Evolutionary conservation across 2,888 invertebrate genomes (phyloP).

Genomic region (Pristionchus maxplancki): DNA sequence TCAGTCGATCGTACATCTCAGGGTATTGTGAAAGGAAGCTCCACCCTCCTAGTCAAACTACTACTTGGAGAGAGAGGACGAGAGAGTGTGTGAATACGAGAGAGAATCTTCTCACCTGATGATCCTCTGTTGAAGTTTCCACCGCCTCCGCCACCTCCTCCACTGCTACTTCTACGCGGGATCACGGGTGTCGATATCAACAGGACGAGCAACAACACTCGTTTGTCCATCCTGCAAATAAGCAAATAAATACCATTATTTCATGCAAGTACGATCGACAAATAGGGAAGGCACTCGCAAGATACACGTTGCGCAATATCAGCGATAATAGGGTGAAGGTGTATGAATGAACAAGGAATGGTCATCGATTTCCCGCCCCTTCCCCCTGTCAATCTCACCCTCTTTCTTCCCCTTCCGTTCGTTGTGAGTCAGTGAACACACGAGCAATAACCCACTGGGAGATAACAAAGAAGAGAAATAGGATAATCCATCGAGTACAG

Average conservation of each 20-base stretch:
- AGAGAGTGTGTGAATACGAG: background rate
- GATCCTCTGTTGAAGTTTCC: constrained; percentile 38
- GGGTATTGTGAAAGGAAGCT: constrained; percentile 35
- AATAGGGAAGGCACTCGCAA: background rate
- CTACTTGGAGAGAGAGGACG: background rate
- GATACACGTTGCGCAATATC: background rate
- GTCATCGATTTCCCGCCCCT: constrained; percentile 37
- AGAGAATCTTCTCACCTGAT: background rate
- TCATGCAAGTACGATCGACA: background rate
- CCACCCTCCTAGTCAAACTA: background rate
- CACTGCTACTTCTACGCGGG: constrained; percentile 38
- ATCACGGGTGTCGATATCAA: constrained; percentile 34
- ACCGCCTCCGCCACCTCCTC: constrained; percentile 1
- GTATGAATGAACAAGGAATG: constrained; percentile 37
- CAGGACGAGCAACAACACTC: constrained; percentile 21
- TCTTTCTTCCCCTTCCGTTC: background rate
- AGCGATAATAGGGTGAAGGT: constrained; percentile 16
- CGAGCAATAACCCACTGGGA: background rate
- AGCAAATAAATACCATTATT: background rate
- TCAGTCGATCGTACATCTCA: constrained; percentile 24
- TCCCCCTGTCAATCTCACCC: background rate
- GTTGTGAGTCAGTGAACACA: background rate
- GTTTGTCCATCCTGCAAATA: constrained; percentile 4
- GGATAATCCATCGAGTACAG: constrained; percentile 12
- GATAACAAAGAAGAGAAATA: constrained; percentile 34